Evolutionary conservation across 2,888 invertebrate genomes (phyloP).

Genomic region (Siphlonurus alternatus): DNA sequence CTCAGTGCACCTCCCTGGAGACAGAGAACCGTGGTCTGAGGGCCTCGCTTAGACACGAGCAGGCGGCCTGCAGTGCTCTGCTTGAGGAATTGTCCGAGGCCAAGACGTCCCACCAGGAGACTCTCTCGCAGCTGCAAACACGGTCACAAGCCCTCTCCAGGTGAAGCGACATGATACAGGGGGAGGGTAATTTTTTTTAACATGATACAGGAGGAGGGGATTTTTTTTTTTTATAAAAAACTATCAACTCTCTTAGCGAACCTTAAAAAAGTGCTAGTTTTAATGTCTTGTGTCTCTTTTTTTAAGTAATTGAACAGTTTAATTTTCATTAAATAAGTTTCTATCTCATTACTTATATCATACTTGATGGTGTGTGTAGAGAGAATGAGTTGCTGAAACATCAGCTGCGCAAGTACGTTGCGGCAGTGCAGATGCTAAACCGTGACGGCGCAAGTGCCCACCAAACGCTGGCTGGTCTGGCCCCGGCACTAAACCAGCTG

Average conservation of each 20-base stretch:
- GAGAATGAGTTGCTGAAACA: constrained; percentile 73
- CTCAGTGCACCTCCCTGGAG: constrained; percentile 13
- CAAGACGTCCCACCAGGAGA: constrained; percentile 21
- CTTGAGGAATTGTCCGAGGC: constrained; percentile 33
- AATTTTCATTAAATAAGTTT: too few relatives aligned
- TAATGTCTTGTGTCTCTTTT: too few relatives aligned
- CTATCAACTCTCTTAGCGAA: too few relatives aligned
- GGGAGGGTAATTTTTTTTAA: not conserved
- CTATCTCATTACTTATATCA: too few relatives aligned
- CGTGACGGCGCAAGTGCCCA: constrained; percentile 30
- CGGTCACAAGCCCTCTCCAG: constrained; percentile 45
- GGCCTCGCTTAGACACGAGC: constrained; percentile 27
- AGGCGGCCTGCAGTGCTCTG: constrained; percentile 33
- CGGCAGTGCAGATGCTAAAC: constrained; percentile 72
- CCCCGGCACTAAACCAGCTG: constrained; percentile 13
- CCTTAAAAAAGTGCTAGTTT: too few relatives aligned
- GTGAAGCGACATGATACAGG: constrained; percentile 22
- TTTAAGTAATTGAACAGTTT: too few relatives aligned
- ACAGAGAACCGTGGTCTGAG: constrained; percentile 16
- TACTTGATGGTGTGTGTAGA: too few relatives aligned
- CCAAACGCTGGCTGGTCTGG: constrained; percentile 22
- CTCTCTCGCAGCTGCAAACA: constrained; percentile 25
- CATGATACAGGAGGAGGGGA: not conserved
- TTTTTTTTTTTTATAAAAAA: too few relatives aligned
- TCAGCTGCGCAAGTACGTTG: constrained; percentile 70